Evolutionary conservation across 2,113 vertebrate genomes (phyloP).

Genomic region (Etia nguti): DNA sequence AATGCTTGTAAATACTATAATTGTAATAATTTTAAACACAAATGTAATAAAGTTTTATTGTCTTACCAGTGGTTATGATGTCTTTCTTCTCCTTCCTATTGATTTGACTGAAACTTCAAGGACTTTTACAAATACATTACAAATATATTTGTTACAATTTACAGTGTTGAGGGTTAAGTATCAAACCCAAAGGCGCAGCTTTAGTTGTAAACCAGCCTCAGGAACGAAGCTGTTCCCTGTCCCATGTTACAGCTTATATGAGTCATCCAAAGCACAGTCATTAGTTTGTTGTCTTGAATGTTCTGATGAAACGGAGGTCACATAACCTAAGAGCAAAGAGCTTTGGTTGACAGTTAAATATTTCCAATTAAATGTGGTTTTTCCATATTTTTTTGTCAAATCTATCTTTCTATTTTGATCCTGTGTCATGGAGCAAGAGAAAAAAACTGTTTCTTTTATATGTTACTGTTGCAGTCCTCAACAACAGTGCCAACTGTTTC

Average conservation of each 20-base stretch:
- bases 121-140: conserved; percentile 3
- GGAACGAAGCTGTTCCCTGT: background rate
- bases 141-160: background rate
- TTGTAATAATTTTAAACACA: conserved; percentile 98
- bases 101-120: background rate
- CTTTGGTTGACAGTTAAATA: background rate
- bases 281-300: background rate
- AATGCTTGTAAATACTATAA: conserved; percentile 92
- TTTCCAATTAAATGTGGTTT: background rate
- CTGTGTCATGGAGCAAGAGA: background rate
- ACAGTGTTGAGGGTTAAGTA: background rate
- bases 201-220: background rate
- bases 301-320: background rate
- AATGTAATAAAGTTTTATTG: conserved; percentile 99
- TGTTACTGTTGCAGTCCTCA: background rate
- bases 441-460: background rate
- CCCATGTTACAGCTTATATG: background rate
- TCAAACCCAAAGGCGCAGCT: background rate
- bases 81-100: background rate
- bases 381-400: background rate
- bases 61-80: conserved; percentile 80
- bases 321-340: background rate
- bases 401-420: accelerated
- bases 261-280: background rate
- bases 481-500: background rate